Conservation (phyloP, 2,797 vertebrate genomes). For the Clarias pachynema region DNA sequence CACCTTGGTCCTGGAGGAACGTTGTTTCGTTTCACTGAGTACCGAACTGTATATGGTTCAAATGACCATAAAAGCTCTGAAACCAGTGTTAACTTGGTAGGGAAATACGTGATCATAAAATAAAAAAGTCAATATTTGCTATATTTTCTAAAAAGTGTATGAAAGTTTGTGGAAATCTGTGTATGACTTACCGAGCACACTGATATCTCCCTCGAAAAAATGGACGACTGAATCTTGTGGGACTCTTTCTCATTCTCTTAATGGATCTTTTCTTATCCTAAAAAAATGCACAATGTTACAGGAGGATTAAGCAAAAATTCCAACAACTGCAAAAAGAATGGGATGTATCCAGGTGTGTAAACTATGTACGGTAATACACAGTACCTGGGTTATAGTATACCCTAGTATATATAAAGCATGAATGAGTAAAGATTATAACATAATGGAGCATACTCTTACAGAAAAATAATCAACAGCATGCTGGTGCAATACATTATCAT, state of each 20-base stretch:
- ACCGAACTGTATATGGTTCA: too few relatives aligned
- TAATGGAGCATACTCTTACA: not conserved
- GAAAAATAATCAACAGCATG: not conserved
- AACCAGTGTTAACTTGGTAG: too few relatives aligned
- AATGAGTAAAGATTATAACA: not conserved
- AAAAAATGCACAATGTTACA: conserved; percentile 18
- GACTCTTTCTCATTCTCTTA: conserved; percentile 65
- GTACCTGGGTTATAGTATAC: not conserved
- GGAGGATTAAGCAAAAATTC: not conserved
- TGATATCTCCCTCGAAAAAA: conserved; percentile 56
- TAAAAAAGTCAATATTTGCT: too few relatives aligned
- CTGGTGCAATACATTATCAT: not conserved
- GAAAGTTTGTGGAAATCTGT: not conserved
- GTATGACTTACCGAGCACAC: conserved; percentile 60
- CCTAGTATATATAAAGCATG: not conserved
- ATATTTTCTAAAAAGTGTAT: too few relatives aligned
- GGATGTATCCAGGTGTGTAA: not conserved
- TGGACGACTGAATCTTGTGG: conserved; percentile 56
- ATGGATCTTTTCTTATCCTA: conserved; percentile 65
- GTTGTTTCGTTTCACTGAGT: too few relatives aligned
- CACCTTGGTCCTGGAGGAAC: too few relatives aligned
- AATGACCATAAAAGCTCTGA: too few relatives aligned
- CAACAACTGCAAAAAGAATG: not conserved
- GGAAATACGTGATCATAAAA: too few relatives aligned
- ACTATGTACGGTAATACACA: not conserved